Conservation (phyloP, 2,888 invertebrate species). For the Acanthosoma haemorrhoidale region DNA sequence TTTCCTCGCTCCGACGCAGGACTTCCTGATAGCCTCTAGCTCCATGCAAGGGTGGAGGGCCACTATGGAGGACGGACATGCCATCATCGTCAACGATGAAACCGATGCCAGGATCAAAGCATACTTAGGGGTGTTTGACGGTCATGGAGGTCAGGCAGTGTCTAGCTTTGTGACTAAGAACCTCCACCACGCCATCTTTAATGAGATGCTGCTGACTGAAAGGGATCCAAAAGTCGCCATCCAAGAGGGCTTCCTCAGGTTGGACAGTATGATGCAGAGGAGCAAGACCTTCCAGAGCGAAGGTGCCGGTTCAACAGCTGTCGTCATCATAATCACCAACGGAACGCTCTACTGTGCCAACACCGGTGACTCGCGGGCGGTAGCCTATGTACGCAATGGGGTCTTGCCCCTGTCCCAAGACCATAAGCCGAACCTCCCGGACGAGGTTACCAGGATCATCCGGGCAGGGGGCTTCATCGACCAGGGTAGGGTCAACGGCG, state of each 20-base stretch:
- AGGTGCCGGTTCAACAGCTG: conserved; percentile 91
- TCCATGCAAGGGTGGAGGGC: conserved; percentile 33
- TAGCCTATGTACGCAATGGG: conserved; percentile 23
- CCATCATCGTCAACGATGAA: conserved; percentile 25
- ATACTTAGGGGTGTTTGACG: conserved; percentile 34
- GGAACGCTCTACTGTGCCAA: conserved; percentile 74
- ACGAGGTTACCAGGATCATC: conserved; percentile 28
- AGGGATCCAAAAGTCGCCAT: conserved; percentile 25
- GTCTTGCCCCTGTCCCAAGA: conserved; percentile 32
- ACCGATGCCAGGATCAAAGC: too few species aligned
- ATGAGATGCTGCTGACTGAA: conserved; percentile 4
- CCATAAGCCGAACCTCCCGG: conserved; percentile 33
- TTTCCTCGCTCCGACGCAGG: too few species aligned
- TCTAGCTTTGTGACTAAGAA: conserved; percentile 28
- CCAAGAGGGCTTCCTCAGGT: conserved; percentile 71
- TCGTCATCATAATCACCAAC: conserved; percentile 77
- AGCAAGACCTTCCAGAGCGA: conserved; percentile 85
- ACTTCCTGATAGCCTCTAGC: too few species aligned
- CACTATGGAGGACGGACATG: conserved; percentile 33
- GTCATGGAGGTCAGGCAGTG: conserved; percentile 32
- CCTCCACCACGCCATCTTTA: conserved; percentile 25
- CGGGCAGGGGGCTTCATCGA: conserved; percentile 35
- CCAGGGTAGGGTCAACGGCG: conserved; percentile 34
- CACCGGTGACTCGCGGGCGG: conserved; percentile 33
- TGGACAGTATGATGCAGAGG: conserved; percentile 87